These are phyloP conservation scores for Suillia variegata DNA, from an alignment of 2,888 invertebrate genomes.

Conservation along the genomic window DNA sequence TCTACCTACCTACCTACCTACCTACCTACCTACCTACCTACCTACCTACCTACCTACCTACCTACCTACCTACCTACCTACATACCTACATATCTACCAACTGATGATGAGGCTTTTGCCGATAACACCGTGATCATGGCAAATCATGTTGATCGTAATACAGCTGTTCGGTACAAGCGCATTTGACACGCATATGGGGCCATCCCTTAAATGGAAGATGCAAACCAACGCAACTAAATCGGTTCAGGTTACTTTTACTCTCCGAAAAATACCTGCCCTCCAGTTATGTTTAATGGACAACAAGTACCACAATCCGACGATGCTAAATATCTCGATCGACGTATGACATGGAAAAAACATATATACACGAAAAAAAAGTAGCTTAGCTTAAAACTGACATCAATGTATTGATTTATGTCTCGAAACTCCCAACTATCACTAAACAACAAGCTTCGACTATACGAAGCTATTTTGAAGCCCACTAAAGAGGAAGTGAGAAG, in stretches of 20 bases:
- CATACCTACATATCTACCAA: constrained; percentile 10
- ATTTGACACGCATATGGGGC: neutral
- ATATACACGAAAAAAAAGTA: neutral
- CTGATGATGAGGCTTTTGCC: constrained; percentile 7
- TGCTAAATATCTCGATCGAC: neutral
- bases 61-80: too few relatives aligned
- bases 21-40: too few relatives aligned
- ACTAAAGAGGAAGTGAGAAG: too few relatives aligned
- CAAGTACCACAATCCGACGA: neutral
- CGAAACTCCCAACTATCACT: neutral
- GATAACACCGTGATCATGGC: constrained; percentile 12
- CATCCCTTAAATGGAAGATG: neutral
- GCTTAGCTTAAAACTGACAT: neutral
- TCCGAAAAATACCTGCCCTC: neutral
- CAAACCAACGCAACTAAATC: neutral
- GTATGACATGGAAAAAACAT: neutral
- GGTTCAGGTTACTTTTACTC: neutral
- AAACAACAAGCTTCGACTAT: neutral
- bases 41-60: too few relatives aligned
- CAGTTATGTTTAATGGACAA: neutral
- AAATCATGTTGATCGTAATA: neutral
- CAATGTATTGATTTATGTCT: neutral
- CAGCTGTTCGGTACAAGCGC: neutral
- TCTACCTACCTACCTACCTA: too few relatives aligned
- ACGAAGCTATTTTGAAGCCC: neutral